These are phyloP conservation scores for Myiotriccus ornatus DNA, from an alignment of 2,797 vertebrate genomes.

Conservation along the genomic window DNA sequence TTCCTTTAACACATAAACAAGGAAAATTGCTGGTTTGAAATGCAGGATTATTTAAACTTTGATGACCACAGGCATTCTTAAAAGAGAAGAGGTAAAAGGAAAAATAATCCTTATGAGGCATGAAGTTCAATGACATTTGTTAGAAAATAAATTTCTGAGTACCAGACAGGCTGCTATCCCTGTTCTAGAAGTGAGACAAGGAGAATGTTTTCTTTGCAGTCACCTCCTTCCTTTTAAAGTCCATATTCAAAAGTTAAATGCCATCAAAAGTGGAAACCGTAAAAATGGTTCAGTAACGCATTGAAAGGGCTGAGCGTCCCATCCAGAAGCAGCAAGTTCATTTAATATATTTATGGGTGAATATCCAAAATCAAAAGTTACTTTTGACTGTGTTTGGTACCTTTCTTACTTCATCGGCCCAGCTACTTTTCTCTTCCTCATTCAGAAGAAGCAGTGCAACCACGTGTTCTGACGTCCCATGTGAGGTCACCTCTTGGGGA, in stretches of 20 bases:
- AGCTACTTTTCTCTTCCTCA: neutral
- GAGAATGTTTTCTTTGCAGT: neutral
- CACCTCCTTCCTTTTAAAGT: neutral
- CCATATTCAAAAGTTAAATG: neutral
- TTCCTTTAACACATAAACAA: conserved; percentile 75
- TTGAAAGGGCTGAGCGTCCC: neutral
- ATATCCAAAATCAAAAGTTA: neutral
- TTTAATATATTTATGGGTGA: neutral
- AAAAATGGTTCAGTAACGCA: neutral
- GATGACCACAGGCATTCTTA: conserved; percentile 73
- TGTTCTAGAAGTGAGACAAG: neutral
- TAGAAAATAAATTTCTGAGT: conserved; percentile 62
- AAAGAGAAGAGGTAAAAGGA: conserved; percentile 49
- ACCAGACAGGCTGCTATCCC: neutral
- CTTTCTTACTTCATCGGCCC: neutral
- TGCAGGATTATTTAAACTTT: conserved; percentile 59
- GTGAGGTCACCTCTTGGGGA: neutral
- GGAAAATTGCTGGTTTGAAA: conserved; percentile 75
- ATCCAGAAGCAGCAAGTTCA: neutral
- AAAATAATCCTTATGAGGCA: neutral
- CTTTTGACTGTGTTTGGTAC: neutral
- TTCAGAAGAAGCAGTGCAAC: neutral
- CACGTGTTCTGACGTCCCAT: neutral
- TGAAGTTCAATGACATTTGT: conserved; percentile 65
- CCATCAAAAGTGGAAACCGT: neutral